Conservation (phyloP, 2,888 invertebrate genomes). For the Harmothoe impar region DNA sequence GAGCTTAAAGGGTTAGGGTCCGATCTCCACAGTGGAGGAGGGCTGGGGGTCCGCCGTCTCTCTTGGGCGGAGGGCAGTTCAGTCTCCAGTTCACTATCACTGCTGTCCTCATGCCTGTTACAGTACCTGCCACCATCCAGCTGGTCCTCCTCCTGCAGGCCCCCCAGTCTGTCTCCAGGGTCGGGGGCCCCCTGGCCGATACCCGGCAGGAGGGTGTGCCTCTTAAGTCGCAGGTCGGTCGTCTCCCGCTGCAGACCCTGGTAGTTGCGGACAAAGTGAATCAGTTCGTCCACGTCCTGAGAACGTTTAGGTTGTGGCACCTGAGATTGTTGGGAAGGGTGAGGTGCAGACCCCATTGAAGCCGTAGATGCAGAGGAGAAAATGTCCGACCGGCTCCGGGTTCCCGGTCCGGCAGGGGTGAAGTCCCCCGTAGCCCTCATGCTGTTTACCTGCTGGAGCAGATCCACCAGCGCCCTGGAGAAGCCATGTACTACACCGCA, state of each 20-base stretch:
- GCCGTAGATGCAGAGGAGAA: background rate
- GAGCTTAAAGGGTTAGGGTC: slow-evolving; percentile 29
- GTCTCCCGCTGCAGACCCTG: slow-evolving; percentile 65
- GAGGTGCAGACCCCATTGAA: background rate
- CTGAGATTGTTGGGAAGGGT: background rate
- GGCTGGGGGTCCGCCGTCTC: slow-evolving; percentile 6
- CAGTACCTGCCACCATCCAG: background rate
- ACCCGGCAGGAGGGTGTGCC: slow-evolving; percentile 56
- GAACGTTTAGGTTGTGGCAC: background rate
- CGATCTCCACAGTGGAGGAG: slow-evolving; percentile 30
- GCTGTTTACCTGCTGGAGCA: background rate
- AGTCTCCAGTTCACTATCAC: slow-evolving; percentile 31
- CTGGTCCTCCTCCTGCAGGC: background rate
- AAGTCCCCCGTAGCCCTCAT: background rate
- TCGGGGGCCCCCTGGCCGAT: slow-evolving; percentile 45
- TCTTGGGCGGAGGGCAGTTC: background rate
- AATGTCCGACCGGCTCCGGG: background rate
- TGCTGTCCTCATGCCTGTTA: too few species aligned
- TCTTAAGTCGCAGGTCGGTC: slow-evolving; percentile 54
- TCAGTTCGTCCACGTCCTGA: slow-evolving; percentile 29
- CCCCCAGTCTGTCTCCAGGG: background rate
- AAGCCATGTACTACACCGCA: too few species aligned
- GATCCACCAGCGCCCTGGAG: too few species aligned
- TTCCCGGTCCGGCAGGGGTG: background rate
- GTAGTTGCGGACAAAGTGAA: slow-evolving; percentile 60